These are phyloP conservation scores for Eutolmus rufibarbis DNA, from an alignment of 2,888 invertebrate species.

Conservation along the genomic window DNA sequence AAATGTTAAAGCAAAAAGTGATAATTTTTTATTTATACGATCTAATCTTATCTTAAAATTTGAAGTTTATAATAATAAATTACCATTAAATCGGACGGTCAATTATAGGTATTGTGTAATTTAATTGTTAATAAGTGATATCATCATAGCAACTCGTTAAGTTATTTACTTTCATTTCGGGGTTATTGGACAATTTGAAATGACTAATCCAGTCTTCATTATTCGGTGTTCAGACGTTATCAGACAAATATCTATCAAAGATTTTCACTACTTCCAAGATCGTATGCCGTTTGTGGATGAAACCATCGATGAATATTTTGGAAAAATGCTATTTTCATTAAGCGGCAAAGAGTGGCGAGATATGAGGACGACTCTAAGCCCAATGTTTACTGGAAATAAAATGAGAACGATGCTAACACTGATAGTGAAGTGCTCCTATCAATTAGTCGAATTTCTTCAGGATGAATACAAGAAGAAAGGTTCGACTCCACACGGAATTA, in stretches of 20 bases:
- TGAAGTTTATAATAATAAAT: no score
- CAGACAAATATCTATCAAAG: slow-evolving; percentile 66
- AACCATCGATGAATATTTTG: slow-evolving; percentile 58
- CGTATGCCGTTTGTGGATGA: neutral
- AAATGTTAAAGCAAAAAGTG: no score
- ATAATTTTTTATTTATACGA: no score
- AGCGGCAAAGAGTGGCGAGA: slow-evolving; percentile 62
- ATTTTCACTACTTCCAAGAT: slow-evolving; percentile 65
- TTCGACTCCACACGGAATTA: neutral
- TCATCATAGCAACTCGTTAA: neutral
- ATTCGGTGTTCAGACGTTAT: slow-evolving; percentile 67
- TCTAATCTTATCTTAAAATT: no score
- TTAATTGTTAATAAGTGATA: neutral
- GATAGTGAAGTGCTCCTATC: neutral
- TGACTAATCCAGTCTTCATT: slow-evolving; percentile 60
- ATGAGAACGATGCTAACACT: slow-evolving; percentile 57
- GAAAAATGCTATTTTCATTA: slow-evolving; percentile 63
- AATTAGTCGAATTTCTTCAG: neutral
- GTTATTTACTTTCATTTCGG: slow-evolving; percentile 53
- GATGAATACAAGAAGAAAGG: neutral
- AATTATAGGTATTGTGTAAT: no score
- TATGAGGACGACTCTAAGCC: slow-evolving; percentile 63
- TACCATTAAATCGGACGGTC: no score
- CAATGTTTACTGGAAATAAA: slow-evolving; percentile 64
- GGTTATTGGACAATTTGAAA: slow-evolving; percentile 64